These are phyloP conservation scores for Hyperoplus lanceolatus DNA, from an alignment of 2,797 vertebrate genomes.

Conservation along the genomic window DNA sequence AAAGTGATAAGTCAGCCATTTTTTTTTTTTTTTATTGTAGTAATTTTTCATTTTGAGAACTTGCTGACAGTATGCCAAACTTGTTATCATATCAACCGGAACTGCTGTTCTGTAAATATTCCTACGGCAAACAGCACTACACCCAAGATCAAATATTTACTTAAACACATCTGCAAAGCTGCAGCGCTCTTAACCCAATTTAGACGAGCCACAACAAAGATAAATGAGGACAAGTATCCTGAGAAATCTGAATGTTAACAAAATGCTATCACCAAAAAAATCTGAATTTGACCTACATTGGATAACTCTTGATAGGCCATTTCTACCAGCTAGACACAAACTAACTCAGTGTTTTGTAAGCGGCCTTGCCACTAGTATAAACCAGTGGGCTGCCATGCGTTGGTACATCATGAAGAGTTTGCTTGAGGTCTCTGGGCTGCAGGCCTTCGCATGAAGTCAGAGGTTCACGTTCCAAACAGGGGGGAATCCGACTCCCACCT, in stretches of 20 bases:
- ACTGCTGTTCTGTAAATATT: conserved; percentile 76
- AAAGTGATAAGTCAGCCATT: background rate
- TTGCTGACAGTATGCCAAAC: conserved; percentile 18
- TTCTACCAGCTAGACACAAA: background rate
- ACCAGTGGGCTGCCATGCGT: conserved; percentile 30
- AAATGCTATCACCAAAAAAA: no score
- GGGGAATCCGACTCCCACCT: conserved; percentile 81
- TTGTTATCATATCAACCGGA: conserved; percentile 71
- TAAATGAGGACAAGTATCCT: background rate
- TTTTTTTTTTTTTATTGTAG: background rate
- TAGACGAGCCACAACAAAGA: conserved; percentile 1
- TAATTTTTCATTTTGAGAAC: background rate
- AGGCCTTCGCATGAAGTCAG: conserved; percentile 64
- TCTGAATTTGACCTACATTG: background rate
- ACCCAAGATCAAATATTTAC: conserved; percentile 85
- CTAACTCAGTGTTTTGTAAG: conserved; percentile 17
- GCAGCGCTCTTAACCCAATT: conserved; percentile 29
- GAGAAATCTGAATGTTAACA: background rate
- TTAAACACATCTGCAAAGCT: conserved; percentile 56
- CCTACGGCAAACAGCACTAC: conserved; percentile 75
- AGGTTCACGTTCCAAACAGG: conserved; percentile 69
- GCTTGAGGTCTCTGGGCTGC: conserved; percentile 63
- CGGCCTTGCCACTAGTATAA: conserved; percentile 3
- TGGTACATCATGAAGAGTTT: conserved; percentile 51
- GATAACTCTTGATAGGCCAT: background rate